phyloP scores from a whole-genome alignment of 2,888 invertebrate species.

The Acronicta aceris region DNA sequence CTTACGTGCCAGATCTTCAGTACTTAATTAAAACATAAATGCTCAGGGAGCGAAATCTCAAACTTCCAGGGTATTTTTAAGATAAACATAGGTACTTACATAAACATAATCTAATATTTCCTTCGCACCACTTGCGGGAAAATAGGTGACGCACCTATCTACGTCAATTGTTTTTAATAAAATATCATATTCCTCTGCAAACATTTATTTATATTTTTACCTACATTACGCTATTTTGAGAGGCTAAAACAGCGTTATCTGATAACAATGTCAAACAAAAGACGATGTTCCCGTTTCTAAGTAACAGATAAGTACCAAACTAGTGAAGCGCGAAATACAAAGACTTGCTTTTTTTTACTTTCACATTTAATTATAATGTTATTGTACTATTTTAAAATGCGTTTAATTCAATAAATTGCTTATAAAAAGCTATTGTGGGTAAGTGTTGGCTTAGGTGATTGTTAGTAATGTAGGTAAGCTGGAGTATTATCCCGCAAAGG shows the following conservation, averaged over 20 bases:
- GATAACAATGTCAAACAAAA: slow-evolving; percentile 38
- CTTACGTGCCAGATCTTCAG: too few relatives aligned
- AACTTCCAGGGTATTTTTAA: too few relatives aligned
- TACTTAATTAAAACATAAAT: too few relatives aligned
- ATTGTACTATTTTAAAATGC: background rate
- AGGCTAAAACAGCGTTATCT: slow-evolving; percentile 22
- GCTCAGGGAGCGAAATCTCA: too few relatives aligned
- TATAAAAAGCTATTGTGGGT: background rate
- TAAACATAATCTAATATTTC: too few relatives aligned
- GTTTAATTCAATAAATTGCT: slow-evolving; percentile 6
- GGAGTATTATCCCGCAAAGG: slow-evolving; percentile 67
- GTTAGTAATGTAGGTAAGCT: slow-evolving; percentile 26
- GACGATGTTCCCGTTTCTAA: slow-evolving; percentile 31
- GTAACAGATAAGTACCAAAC: slow-evolving; percentile 6
- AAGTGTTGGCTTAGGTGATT: slow-evolving; percentile 17
- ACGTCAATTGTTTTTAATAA: slow-evolving; percentile 25
- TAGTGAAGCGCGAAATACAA: slow-evolving; percentile 26
- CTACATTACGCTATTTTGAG: slow-evolving; percentile 28
- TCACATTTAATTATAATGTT: slow-evolving; percentile 16
- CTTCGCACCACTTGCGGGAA: slow-evolving; percentile 6
- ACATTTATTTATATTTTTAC: slow-evolving; percentile 28
- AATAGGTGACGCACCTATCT: slow-evolving; percentile 9
- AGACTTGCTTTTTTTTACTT: slow-evolving; percentile 30
- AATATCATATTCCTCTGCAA: slow-evolving; percentile 11
- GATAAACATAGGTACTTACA: too few relatives aligned